These are phyloP conservation scores for Octomys mimax DNA, from an alignment of 2,797 vertebrate genomes.

Conservation along the genomic window DNA sequence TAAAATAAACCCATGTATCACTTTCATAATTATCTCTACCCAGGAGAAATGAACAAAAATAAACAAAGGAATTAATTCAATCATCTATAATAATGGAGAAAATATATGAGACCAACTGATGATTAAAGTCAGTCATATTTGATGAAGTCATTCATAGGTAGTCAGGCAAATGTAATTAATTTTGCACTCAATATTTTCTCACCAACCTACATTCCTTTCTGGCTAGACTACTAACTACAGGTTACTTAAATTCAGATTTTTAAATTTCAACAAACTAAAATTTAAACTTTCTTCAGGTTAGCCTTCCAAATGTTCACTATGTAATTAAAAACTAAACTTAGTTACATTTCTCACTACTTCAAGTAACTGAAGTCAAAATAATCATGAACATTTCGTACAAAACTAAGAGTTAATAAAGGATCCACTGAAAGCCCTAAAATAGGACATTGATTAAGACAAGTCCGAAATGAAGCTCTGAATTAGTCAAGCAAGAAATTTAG, in stretches of 20 bases:
- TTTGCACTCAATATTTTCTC: not conserved
- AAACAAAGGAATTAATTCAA: constrained; percentile 3
- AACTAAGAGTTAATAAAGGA: not conserved
- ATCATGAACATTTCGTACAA: not conserved
- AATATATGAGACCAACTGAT: not conserved
- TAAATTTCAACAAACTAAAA: constrained; percentile 36
- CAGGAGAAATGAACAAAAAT: constrained; percentile 30
- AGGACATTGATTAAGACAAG: not conserved
- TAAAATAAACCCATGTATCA: constrained; percentile 12
- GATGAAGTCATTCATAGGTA: not conserved
- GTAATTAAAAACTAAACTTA: constrained; percentile 26
- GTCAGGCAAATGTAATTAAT: not conserved
- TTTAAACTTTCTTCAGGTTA: constrained; percentile 28
- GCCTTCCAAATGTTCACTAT: not conserved
- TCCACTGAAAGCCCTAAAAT: not conserved
- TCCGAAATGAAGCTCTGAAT: not conserved
- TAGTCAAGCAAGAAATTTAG: not conserved
- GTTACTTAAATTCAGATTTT: not conserved
- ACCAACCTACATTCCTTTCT: not conserved
- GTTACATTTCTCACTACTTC: constrained; percentile 3
- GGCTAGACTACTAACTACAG: not conserved
- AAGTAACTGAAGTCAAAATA: constrained; percentile 14
- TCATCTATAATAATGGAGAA: constrained; percentile 31
- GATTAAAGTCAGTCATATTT: not conserved
- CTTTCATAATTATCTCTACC: not conserved